A percentile compares a stretch with the other conserved stretches of the same genome.
These are phyloP conservation scores for Helobdella robusta DNA, from an alignment of 2,888 invertebrate species.

Conservation along the genomic window DNA sequence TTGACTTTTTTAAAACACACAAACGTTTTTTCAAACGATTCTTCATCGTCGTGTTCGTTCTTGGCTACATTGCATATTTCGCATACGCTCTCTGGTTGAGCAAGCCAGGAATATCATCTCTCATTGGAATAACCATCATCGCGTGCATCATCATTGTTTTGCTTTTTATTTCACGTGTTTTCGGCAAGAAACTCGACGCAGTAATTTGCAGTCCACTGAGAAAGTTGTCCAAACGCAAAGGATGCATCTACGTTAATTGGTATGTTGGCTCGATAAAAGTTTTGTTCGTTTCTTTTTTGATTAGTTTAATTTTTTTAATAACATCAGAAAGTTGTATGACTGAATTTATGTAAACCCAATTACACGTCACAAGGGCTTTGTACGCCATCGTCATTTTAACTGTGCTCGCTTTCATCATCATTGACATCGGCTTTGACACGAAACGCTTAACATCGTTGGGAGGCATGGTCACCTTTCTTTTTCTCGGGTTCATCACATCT, in stretches of 20 bases:
- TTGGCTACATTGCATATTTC: conserved; percentile 29
- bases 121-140: conserved; percentile 29
- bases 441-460: conserved; percentile 40
- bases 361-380: conserved; percentile 23
- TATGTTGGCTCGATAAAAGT: background rate
- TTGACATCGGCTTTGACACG: conserved; percentile 38
- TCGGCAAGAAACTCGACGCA: conserved; percentile 23
- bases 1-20: background rate
- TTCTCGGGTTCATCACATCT: conserved; percentile 41
- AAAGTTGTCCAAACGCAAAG: conserved; percentile 7
- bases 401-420: conserved; percentile 33
- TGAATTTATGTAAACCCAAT: background rate
- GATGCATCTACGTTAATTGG: conserved; percentile 21
- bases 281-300: background rate
- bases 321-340: background rate
- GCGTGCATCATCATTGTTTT: conserved; percentile 14
- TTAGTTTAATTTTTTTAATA: background rate
- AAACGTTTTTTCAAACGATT: conserved; percentile 15
- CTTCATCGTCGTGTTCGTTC: conserved; percentile 9
- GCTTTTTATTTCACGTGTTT: conserved; percentile 22
- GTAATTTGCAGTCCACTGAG: conserved; percentile 24
- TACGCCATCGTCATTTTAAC: conserved; percentile 29
- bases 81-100: conserved; percentile 23
- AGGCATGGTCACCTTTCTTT: conserved; percentile 40
- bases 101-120: background rate